Evolutionary conservation across 1,140 invertebrate species (phyloP).

Genomic region (Zaprionus nigranus): DNA sequence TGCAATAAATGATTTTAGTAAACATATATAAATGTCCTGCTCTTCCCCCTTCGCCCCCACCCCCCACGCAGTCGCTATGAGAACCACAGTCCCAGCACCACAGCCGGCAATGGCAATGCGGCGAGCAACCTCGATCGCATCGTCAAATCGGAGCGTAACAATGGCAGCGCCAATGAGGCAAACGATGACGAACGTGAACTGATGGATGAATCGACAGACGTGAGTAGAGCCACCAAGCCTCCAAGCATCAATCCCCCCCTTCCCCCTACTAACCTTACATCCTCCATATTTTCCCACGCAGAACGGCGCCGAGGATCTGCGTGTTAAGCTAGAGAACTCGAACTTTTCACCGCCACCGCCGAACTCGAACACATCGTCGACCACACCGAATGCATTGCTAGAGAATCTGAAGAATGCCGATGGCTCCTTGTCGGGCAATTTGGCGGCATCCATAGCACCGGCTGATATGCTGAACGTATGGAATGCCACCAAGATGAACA

Average conservation of each 20-base stretch:
- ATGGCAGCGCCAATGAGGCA: constrained; percentile 83
- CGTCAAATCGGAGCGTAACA: constrained; percentile 83
- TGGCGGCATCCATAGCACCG: constrained; percentile 81
- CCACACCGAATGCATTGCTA: constrained; percentile 85
- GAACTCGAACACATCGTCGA: constrained; percentile 85
- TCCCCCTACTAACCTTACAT: not conserved
- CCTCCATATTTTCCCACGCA: constrained; percentile 15
- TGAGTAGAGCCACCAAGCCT: constrained; percentile 36
- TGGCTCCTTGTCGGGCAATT: constrained; percentile 73
- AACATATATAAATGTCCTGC: not conserved
- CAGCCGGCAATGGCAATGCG: constrained; percentile 78
- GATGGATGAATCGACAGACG: constrained; percentile 83
- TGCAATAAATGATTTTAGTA: too few relatives aligned
- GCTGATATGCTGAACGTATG: constrained; percentile 84
- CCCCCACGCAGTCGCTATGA: constrained; percentile 70
- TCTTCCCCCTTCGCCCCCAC: not conserved
- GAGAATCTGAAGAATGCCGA: constrained; percentile 85
- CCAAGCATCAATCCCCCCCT: not conserved
- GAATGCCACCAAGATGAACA: constrained; percentile 84
- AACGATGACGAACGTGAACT: constrained; percentile 79
- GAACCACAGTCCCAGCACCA: constrained; percentile 84
- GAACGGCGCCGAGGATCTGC: constrained; percentile 85
- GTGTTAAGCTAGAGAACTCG: constrained; percentile 86
- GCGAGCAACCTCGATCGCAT: constrained; percentile 72
- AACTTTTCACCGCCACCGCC: constrained; percentile 85